Base-by-base conservation (phyloP, 2,113 vertebrate species). In the Lagopus leucura region DNA sequence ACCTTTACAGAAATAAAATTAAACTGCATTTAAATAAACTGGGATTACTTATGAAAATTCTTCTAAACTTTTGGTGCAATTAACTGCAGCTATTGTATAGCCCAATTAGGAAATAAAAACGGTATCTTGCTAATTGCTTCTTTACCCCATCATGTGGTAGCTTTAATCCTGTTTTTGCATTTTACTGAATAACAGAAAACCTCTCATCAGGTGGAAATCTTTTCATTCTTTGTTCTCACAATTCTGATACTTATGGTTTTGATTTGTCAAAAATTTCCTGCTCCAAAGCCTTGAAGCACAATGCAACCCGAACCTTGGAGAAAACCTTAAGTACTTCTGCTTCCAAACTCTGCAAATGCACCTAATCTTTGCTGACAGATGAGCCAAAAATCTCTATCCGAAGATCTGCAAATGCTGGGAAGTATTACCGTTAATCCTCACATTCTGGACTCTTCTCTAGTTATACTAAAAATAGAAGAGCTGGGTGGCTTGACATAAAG, bases 391-490 rank as follows among this genome's bases (percentile, higher is more conserved):
- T 22, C 70, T 94, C 77, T 89, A 30, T 58, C 55, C 0, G 0
- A 80, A 92, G 63, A 74, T 77, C 74, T 93, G 50, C 34, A 85
- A 87, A 66, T 85, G 25, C 72, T 94, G 67, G 27, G 72, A 85
- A 89, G 42, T 70, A 85, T 93, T 92, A 64, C 50, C 28, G 78
- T 32, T 88, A 92, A 93, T 89, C 78, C 32, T 88, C 72, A 60
- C 32, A 71, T 73, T 94, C 86, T 4, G 8, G 78, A 86, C 74
- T 20, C n/a, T 67, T 85, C 42, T 85, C 82, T 80, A 74, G 38
- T 72, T 72, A 42, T 57, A 58, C 64, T 91, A 55, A 95, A 85
- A 93, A 93, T 74, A 92, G 52, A 58, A 88, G 34, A 86, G 3
- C 34, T 73, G 28, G 43, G 75, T 94, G 64, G 58, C 71, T 87